These are phyloP conservation scores for Drosophila sproati DNA, from an alignment of 1,140 invertebrate genomes.

Conservation along the genomic window DNA sequence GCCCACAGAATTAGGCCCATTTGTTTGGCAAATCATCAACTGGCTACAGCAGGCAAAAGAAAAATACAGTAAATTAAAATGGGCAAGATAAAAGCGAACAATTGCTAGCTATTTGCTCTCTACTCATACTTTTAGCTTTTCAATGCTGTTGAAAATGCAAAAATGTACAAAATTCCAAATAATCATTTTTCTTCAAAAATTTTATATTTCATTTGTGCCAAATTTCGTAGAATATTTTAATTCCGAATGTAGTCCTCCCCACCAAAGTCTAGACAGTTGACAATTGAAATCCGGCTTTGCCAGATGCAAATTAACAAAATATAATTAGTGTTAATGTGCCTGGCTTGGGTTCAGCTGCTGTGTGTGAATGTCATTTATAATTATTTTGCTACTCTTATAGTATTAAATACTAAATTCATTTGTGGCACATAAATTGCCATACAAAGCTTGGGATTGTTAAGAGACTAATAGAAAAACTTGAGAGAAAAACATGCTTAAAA, in stretches of 20 bases:
- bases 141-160: no score
- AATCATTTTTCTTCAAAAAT: neutral
- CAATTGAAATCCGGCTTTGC: constrained; percentile 15
- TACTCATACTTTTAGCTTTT: neutral
- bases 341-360: neutral
- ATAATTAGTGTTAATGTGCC: constrained; percentile 47
- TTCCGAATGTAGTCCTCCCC: neutral
- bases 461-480: no score
- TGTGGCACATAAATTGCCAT: no score
- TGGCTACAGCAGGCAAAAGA: constrained; percentile 8
- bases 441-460: no score
- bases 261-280: neutral
- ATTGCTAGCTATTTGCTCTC: neutral
- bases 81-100: neutral
- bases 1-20: constrained; percentile 33
- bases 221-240: neutral
- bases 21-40: constrained; percentile 18
- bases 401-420: no score
- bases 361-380: neutral
- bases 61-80: constrained; percentile 34
- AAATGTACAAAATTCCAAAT: no score
- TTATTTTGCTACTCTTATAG: neutral
- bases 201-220: neutral
- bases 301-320: constrained; percentile 41
- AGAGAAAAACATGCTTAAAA: no score